Evolutionary conservation across 1,140 invertebrate genomes (phyloP).

Genomic region (Neocloeon triangulifer): DNA sequence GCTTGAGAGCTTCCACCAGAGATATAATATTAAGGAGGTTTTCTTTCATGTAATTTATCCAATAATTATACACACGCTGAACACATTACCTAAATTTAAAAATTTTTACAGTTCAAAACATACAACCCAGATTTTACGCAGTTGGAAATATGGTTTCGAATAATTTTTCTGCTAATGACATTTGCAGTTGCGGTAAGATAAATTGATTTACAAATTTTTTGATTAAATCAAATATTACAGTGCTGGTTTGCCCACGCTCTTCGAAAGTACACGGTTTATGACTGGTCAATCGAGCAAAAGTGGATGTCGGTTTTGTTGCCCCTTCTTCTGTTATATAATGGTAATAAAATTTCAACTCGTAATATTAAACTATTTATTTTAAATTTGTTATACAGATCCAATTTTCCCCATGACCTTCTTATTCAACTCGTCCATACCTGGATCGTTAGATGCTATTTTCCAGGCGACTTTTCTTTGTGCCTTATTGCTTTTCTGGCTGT

Average conservation of each 20-base stretch:
- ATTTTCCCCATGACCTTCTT: conserved; percentile 79
- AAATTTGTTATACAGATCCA: conserved; percentile 44
- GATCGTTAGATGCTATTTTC: conserved; percentile 70
- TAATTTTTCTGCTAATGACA: conserved; percentile 72
- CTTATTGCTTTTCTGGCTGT: conserved; percentile 82
- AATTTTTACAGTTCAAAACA: conserved; percentile 63
- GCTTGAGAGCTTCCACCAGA: conserved; percentile 57
- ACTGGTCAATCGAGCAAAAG: conserved; percentile 96
- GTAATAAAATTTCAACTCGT: conserved; percentile 32
- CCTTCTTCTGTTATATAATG: conserved; percentile 76
- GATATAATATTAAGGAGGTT: conserved; percentile 63
- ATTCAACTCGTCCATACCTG: conserved; percentile 71
- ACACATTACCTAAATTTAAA: conserved; percentile 6
- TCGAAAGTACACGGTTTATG: conserved; percentile 64
- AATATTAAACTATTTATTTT: not conserved
- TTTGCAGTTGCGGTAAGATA: conserved; percentile 67
- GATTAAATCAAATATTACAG: conserved; percentile 29
- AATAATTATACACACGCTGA: conserved; percentile 3
- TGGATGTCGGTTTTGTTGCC: conserved; percentile 82
- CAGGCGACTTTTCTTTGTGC: conserved; percentile 76
- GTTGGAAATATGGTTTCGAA: conserved; percentile 90
- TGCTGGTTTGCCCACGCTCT: conserved; percentile 79
- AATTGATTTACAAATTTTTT: not conserved
- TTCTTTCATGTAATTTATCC: conserved; percentile 59
- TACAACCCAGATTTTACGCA: conserved; percentile 90